Conservation (phyloP, 2,797 vertebrate species). For the Discoglossus pictus region DNA sequence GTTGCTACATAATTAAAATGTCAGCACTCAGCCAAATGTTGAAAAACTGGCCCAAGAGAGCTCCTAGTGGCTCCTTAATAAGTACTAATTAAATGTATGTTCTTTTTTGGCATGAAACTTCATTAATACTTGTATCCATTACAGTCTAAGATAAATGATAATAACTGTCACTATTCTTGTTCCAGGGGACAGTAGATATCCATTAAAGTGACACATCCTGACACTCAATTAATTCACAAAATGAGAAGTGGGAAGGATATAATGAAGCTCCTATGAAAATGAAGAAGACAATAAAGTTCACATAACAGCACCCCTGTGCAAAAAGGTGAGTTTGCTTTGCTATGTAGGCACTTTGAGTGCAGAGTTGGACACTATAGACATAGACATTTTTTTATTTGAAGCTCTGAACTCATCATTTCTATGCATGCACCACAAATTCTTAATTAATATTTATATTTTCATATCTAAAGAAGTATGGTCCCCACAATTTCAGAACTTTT, state of each 20-base stretch:
- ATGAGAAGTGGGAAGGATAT: conserved; percentile 45
- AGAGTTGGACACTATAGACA: no score
- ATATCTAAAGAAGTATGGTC: no score
- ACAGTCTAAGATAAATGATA: conserved; percentile 53
- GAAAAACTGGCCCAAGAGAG: conserved; percentile 53
- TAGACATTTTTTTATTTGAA: no score
- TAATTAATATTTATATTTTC: no score
- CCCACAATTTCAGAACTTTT: no score
- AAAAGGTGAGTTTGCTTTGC: background rate
- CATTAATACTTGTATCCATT: conserved; percentile 54
- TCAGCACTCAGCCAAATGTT: conserved; percentile 53
- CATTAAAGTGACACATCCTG: conserved; percentile 52
- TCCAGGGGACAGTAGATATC: conserved; percentile 52
- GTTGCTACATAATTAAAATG: conserved; percentile 52
- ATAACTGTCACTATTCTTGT: conserved; percentile 53
- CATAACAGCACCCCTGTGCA: conserved; percentile 6
- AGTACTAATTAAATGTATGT: conserved; percentile 54
- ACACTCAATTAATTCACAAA: conserved; percentile 49
- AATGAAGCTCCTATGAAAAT: conserved; percentile 47
- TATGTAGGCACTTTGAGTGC: no score
- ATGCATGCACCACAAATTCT: no score
- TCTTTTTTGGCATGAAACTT: conserved; percentile 53
- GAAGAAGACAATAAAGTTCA: conserved; percentile 38
- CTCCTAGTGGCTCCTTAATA: conserved; percentile 53
- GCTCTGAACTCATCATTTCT: no score